Conservation (phyloP, 2,113 vertebrate genomes). For the Xenotilapia caudafasciata region DNA sequence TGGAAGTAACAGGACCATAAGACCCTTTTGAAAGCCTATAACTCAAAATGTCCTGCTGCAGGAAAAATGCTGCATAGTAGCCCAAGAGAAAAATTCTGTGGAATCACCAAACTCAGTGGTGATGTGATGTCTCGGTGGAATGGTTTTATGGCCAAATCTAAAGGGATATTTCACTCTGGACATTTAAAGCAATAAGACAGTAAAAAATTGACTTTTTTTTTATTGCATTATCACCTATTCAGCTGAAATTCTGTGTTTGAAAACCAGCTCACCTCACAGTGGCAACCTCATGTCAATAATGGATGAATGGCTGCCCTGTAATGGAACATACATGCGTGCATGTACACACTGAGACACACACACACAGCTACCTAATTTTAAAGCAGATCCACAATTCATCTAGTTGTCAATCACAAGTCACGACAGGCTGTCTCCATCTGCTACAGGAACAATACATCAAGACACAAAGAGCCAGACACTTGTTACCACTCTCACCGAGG, state of each 20-base stretch:
- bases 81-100: background rate
- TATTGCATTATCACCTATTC: background rate
- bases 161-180: background rate
- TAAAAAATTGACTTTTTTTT: background rate
- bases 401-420: constrained; percentile 44
- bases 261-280: background rate
- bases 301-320: constrained; percentile 21
- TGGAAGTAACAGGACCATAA: background rate
- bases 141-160: background rate
- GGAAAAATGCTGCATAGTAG: background rate
- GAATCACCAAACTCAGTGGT: background rate
- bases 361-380: constrained; percentile 1
- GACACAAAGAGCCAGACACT: constrained; percentile 51
- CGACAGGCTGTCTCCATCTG: constrained; percentile 33
- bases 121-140: background rate
- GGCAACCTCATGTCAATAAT: constrained; percentile 19
- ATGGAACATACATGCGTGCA: background rate
- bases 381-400: constrained; percentile 25
- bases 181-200: background rate
- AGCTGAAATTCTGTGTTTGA: background rate
- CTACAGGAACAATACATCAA: constrained; percentile 45
- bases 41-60: background rate
- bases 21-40: background rate
- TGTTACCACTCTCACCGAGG: constrained; percentile 25
- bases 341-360: background rate